phyloP scores from a whole-genome alignment of 2,113 vertebrate genomes.

The rat (Rattus norvegicus) region GRCr8 NC_086030.1:46356501-46357000 shows the following conservation, averaged over 20 bases:
- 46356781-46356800: background rate
- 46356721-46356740: background rate
- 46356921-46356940: background rate
- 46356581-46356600: slow-evolving; percentile 56
- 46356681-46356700: background rate
- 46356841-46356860: background rate
- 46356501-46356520: slow-evolving; percentile 73
- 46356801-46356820: background rate
- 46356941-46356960: background rate
- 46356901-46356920: background rate
- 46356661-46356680: background rate
- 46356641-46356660: background rate
- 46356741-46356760: background rate
- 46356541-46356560: slow-evolving; percentile 71
- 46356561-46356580: slow-evolving; percentile 57
- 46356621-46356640: slow-evolving; percentile 49
- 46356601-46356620: slow-evolving; percentile 68
- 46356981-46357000: too few species aligned
- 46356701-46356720: background rate
- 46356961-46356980: background rate
- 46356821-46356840: background rate
- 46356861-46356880: background rate
- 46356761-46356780: background rate
- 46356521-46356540: slow-evolving; percentile 69
- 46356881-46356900: background rate